A percentile compares a stretch with the other conserved stretches of the same genome.
phyloP scores from a whole-genome alignment of 2,113 vertebrate genomes.

The Perognathus longimembris region DNA sequence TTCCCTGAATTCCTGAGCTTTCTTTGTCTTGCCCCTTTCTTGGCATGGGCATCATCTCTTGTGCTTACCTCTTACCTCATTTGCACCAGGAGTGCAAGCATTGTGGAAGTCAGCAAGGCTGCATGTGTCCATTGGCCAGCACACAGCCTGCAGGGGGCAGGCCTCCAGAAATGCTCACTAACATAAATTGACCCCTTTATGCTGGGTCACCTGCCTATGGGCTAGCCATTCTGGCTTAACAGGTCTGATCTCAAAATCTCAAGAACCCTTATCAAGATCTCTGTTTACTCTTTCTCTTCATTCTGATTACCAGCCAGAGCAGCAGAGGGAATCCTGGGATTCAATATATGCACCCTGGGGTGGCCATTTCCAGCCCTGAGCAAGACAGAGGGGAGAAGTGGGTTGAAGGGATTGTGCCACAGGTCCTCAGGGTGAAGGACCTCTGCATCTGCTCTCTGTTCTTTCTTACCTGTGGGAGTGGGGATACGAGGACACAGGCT shows the following conservation, averaged over 20 bases:
- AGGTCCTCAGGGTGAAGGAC: neutral
- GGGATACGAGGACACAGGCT: neutral
- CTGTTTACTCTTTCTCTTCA: neutral
- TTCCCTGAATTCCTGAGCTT: neutral
- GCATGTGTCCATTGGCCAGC: neutral
- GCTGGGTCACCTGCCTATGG: neutral
- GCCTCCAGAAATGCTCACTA: neutral
- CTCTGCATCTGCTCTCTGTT: neutral
- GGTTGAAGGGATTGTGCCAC: neutral
- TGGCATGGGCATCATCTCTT: neutral
- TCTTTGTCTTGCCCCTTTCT: neutral
- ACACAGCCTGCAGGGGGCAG: neutral
- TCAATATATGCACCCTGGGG: neutral
- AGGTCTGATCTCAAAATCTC: conserved; percentile 35
- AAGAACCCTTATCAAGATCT: neutral
- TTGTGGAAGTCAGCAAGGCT: neutral
- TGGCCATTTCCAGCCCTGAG: neutral
- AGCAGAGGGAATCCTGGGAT: neutral
- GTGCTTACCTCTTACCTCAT: neutral
- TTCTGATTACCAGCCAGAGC: neutral
- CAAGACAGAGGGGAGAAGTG: neutral
- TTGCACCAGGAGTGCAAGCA: neutral
- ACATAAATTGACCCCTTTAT: neutral
- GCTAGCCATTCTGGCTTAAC: conserved; percentile 30
- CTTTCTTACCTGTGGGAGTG: neutral